Evolutionary conservation across 2,113 vertebrate species (phyloP).

Genomic region (Petrocephalus microphthalmus): DNA sequence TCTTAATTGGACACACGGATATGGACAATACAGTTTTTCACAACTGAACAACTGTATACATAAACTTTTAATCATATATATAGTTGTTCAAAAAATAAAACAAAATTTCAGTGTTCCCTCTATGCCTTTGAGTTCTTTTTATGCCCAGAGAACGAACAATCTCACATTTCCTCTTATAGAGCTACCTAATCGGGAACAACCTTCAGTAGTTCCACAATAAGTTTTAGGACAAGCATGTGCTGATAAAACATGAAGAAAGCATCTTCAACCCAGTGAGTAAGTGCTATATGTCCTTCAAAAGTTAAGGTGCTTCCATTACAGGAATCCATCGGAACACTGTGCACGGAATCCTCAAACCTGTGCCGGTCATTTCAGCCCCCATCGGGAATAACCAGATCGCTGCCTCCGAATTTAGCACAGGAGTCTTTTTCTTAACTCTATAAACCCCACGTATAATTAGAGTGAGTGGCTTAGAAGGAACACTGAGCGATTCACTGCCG

Average conservation of each 20-base stretch:
- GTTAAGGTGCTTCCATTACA: neutral
- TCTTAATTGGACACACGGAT: neutral
- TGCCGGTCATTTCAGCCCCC: neutral
- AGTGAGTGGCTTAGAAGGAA: constrained; percentile 49
- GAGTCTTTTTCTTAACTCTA: neutral
- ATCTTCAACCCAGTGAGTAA: neutral
- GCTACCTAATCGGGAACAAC: neutral
- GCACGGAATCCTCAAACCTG: neutral
- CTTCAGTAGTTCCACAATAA: neutral
- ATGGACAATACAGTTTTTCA: neutral
- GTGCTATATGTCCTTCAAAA: neutral
- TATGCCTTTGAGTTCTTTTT: constrained; percentile 48
- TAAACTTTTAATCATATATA: neutral
- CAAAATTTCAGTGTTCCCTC: constrained; percentile 61
- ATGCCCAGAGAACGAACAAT: neutral
- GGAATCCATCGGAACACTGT: neutral
- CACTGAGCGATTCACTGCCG: constrained; percentile 70
- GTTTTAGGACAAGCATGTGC: neutral
- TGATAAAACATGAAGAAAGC: neutral
- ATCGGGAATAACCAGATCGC: neutral
- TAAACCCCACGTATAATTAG: neutral
- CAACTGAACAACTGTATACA: neutral
- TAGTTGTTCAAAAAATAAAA: neutral
- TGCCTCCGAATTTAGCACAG: neutral
- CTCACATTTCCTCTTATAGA: neutral